Evolutionary conservation across 53 echinoderm and acorn worm species (phyloP).

Genomic region (Temnopleurus reevesii): DNA sequence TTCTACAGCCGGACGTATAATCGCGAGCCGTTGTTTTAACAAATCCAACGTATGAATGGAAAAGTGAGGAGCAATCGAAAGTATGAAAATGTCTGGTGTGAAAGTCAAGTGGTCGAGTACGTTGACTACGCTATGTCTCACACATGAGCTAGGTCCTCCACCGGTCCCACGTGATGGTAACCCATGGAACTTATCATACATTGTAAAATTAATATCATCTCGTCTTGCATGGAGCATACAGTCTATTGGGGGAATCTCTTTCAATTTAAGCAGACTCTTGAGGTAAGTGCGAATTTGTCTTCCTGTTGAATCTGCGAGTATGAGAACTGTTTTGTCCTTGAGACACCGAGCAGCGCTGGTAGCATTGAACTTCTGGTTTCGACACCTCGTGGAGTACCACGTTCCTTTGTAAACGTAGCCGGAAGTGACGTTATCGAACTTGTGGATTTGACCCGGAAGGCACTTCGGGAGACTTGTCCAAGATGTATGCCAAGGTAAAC

Average conservation of each 20-base stretch:
- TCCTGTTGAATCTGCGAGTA: conserved; percentile 13
- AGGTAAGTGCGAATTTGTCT: neutral
- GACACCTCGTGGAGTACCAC: conserved; percentile 48
- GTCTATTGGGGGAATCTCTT: neutral
- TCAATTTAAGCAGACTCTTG: neutral
- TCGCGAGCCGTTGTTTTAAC: neutral
- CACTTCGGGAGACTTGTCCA: neutral
- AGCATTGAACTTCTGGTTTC: neutral
- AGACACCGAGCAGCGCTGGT: neutral
- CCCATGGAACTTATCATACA: conserved; percentile 34
- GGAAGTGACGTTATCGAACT: neutral
- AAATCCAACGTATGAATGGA: conserved; percentile 3
- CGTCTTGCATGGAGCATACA: neutral
- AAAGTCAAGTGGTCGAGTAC: conserved; percentile 21
- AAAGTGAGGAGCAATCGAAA: conserved; percentile 7
- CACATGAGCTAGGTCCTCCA: conserved; percentile 1
- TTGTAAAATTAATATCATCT: neutral
- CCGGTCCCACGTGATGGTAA: neutral
- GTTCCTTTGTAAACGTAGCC: conserved; percentile 26
- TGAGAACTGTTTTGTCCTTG: neutral
- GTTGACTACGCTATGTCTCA: neutral
- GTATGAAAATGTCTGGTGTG: conserved; percentile 36
- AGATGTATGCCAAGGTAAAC: conserved; percentile 11
- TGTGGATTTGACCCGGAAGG: neutral
- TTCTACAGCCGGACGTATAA: neutral